A percentile compares a stretch with the other conserved stretches of the same genome.
Evolutionary conservation across 2,797 vertebrate species (phyloP).

Genomic region (Potorous gilbertii): DNA sequence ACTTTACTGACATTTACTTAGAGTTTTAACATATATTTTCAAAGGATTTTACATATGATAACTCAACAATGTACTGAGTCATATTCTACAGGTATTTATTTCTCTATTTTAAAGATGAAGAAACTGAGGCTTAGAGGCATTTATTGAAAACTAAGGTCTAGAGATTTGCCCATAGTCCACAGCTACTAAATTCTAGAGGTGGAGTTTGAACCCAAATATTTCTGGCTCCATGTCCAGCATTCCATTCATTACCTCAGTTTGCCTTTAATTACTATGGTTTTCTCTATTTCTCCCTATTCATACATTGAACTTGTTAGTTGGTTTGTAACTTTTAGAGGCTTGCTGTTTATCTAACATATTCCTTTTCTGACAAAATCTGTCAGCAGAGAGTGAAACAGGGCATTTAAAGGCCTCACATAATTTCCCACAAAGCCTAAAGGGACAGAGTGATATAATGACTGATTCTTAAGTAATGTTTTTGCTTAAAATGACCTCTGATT

Average conservation of each 20-base stretch:
- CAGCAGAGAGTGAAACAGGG: neutral
- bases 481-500: neutral
- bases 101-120: neutral
- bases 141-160: neutral
- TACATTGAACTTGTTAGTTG: neutral
- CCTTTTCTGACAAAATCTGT: slow-evolving; percentile 14
- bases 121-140: neutral
- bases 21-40: neutral
- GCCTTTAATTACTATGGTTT: neutral
- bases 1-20: neutral
- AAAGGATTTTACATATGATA: neutral
- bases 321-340: neutral
- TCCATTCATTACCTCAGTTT: neutral
- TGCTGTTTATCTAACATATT: neutral
- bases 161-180: neutral
- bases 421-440: slow-evolving; percentile 25
- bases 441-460: neutral
- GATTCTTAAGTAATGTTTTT: neutral
- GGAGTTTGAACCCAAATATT: neutral
- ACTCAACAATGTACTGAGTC: neutral
- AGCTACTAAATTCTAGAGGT: neutral
- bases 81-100: neutral
- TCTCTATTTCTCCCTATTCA: neutral
- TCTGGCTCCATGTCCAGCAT: neutral
- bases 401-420: slow-evolving; percentile 6